phyloP scores from a whole-genome alignment of 2,888 invertebrate genomes.

The Drosophila ustulata region DNA sequence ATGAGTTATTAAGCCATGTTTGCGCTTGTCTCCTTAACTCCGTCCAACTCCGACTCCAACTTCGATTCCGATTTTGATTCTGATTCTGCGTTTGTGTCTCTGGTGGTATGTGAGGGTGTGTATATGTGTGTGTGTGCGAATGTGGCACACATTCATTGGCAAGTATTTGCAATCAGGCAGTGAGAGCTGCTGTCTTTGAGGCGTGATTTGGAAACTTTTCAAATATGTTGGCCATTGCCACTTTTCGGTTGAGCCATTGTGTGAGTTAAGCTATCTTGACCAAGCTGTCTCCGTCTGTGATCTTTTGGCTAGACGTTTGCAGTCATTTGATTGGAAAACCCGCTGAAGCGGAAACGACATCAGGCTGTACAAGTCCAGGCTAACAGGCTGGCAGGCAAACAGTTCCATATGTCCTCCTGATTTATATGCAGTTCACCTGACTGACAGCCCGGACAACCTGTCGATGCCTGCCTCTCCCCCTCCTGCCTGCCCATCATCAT shows the following conservation, averaged over 20 bases:
- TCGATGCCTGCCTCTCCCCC: background rate
- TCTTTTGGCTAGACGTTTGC: conserved; percentile 64
- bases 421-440: conserved; percentile 33
- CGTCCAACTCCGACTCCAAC: background rate
- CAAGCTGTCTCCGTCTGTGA: conserved; percentile 53
- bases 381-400: background rate
- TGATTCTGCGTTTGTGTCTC: background rate
- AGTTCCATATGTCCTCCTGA: conserved; percentile 33
- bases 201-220: conserved; percentile 81
- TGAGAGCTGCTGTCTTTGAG: conserved; percentile 62
- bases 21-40: conserved; percentile 61
- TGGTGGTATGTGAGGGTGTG: background rate
- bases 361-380: conserved; percentile 38
- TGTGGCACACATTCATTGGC: conserved; percentile 68
- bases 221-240: conserved; percentile 76
- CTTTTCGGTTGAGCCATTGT: conserved; percentile 42
- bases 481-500: background rate
- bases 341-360: conserved; percentile 74
- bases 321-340: conserved; percentile 82
- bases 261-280: conserved; percentile 47
- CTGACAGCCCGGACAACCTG: background rate
- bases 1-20: conserved; percentile 79
- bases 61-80: background rate
- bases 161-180: conserved; percentile 71
- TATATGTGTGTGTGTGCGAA: background rate